Evolutionary conservation across 2,888 invertebrate species (phyloP).

Genomic region (Nineta flava): DNA sequence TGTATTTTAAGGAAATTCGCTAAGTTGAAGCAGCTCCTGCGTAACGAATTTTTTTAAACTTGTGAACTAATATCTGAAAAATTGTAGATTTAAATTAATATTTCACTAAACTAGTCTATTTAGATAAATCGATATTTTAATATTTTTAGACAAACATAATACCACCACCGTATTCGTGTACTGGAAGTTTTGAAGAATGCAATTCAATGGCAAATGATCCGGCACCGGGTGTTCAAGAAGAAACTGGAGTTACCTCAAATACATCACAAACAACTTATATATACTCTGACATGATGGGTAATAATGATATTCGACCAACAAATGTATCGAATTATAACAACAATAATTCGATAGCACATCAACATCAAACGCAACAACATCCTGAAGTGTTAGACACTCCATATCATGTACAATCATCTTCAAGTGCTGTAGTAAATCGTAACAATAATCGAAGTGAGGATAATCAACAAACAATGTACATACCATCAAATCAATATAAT

Average conservation of each 20-base stretch:
- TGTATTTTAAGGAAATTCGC: no score
- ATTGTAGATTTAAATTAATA: no score
- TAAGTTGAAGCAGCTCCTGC: no score
- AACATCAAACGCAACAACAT: slow-evolving; percentile 24
- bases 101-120: neutral
- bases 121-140: neutral
- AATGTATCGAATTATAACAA: no score
- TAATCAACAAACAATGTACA: neutral
- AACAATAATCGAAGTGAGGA: neutral
- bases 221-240: neutral
- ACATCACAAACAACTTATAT: slow-evolving; percentile 14
- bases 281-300: slow-evolving; percentile 25
- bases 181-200: slow-evolving; percentile 53
- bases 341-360: no score
- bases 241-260: slow-evolving; percentile 18
- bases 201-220: slow-evolving; percentile 23
- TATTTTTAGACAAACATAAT: slow-evolving; percentile 53
- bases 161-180: slow-evolving; percentile 71
- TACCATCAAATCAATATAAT: neutral
- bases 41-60: no score
- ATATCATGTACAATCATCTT: neutral
- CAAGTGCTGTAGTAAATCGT: slow-evolving; percentile 13
- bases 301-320: slow-evolving; percentile 28
- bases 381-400: slow-evolving; percentile 11
- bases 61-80: no score